These are phyloP conservation scores for Rhynchotus rufescens DNA, from an alignment of 2,797 vertebrate genomes.

Conservation along the genomic window DNA sequence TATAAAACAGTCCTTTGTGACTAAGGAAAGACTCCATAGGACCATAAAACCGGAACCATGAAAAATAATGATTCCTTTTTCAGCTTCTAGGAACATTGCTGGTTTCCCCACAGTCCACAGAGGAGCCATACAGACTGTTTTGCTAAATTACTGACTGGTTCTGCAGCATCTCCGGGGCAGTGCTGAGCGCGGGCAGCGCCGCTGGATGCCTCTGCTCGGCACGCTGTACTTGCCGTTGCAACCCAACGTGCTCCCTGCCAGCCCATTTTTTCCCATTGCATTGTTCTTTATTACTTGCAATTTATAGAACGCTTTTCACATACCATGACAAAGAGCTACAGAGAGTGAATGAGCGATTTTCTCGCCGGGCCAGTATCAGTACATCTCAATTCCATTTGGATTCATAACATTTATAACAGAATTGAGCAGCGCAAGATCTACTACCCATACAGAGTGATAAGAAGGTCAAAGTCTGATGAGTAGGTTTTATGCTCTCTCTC, in stretches of 20 bases:
- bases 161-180: not conserved
- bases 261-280: not conserved
- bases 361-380: not conserved
- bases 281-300: not conserved
- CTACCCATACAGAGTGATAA: not conserved
- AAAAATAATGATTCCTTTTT: conserved; percentile 14
- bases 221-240: not conserved
- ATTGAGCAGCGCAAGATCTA: not conserved
- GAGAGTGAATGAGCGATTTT: not conserved
- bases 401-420: not conserved
- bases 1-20: not conserved
- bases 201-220: not conserved
- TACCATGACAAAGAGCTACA: not conserved
- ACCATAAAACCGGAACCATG: conserved; percentile 14
- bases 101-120: not conserved
- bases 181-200: not conserved
- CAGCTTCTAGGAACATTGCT: not conserved
- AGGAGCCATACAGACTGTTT: not conserved
- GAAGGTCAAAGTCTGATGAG: not conserved
- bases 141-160: not conserved
- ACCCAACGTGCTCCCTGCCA: not conserved
- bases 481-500: not conserved
- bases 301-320: not conserved
- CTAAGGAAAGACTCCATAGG: not conserved
- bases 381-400: not conserved